These are phyloP conservation scores for Oedothorax gibbosus DNA, from an alignment of 1,140 invertebrate species.

Conservation along the genomic window DNA sequence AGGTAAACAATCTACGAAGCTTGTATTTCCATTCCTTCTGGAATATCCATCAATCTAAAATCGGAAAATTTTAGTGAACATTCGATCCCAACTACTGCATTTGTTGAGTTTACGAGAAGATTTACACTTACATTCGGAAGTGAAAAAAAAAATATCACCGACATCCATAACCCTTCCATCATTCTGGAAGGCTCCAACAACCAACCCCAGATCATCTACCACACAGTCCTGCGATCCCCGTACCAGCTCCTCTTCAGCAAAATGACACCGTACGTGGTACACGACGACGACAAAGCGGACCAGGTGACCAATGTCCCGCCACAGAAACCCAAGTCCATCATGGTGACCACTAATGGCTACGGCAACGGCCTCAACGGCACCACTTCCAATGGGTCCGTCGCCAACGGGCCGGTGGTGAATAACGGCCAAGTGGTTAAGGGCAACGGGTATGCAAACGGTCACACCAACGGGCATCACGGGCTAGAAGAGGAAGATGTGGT, in stretches of 20 bases:
- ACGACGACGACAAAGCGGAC: slow-evolving; percentile 22
- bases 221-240: not conserved
- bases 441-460: slow-evolving; percentile 7
- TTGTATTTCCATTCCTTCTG: too few relatives aligned
- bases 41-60: too few relatives aligned
- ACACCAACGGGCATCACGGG: slow-evolving; percentile 17
- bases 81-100: too few relatives aligned
- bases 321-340: slow-evolving; percentile 53
- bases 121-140: too few relatives aligned
- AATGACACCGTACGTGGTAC: slow-evolving; percentile 51
- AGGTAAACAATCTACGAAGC: too few relatives aligned
- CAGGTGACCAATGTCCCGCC: not conserved
- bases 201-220: not conserved
- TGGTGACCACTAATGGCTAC: slow-evolving; percentile 36
- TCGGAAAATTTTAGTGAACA: too few relatives aligned
- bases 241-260: not conserved
- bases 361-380: slow-evolving; percentile 13
- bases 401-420: not conserved
- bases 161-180: not conserved
- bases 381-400: not conserved
- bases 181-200: not conserved
- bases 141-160: too few relatives aligned
- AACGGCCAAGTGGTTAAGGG: not conserved
- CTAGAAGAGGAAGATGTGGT: slow-evolving; percentile 29
- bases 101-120: too few relatives aligned